Evolutionary conservation across 2,888 invertebrate genomes (phyloP).

Genomic region (Amblyteles armatorius): DNA sequence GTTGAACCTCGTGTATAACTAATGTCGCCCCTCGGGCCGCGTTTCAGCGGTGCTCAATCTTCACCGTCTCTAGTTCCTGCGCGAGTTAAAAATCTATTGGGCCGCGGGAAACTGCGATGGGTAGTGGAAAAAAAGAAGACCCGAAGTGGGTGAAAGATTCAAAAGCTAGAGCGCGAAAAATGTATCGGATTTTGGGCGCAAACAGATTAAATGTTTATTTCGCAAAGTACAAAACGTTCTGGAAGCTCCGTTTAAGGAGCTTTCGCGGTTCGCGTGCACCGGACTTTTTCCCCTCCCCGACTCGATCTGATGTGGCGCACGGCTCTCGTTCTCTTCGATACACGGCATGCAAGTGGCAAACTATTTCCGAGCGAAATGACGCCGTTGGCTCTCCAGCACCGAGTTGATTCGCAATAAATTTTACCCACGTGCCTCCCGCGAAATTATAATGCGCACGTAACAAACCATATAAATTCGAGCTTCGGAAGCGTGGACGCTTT

Average conservation of each 20-base stretch:
- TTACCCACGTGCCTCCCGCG: constrained; percentile 31
- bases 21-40: constrained; percentile 64
- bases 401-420: constrained; percentile 70
- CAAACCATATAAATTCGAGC: constrained; percentile 23
- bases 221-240: not conserved
- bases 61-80: not conserved
- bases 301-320: constrained; percentile 59
- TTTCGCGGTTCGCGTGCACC: constrained; percentile 46
- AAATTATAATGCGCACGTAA: constrained; percentile 17
- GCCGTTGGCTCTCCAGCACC: constrained; percentile 9
- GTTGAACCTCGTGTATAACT: constrained; percentile 71
- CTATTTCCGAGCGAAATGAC: constrained; percentile 58
- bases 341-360: constrained; percentile 47
- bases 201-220: not conserved
- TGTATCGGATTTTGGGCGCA: constrained; percentile 1
- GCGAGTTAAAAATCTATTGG: constrained; percentile 16
- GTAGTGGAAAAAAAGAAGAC: not conserved
- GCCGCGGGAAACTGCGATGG: not conserved
- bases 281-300: not conserved
- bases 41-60: constrained; percentile 66
- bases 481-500: constrained; percentile 54
- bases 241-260: constrained; percentile 5
- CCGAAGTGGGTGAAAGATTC: not conserved
- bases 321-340: constrained; percentile 37
- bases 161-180: not conserved